Conservation (phyloP, 2,797 vertebrate species). For the Scyliorhinus canicula region DNA sequence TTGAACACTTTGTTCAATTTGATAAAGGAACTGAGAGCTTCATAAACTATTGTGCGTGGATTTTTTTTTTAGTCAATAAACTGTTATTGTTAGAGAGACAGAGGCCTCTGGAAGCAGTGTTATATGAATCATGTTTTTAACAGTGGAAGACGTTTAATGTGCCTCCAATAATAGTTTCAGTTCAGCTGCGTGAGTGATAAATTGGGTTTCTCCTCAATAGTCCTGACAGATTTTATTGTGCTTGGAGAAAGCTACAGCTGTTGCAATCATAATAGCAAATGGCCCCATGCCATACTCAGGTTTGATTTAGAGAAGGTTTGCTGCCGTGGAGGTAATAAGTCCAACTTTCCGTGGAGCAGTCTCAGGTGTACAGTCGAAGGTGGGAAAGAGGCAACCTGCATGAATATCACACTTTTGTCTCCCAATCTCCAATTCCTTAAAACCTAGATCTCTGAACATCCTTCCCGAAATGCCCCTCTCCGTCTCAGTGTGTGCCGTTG, state of each 20-base stretch:
- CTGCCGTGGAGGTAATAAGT: neutral
- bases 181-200: neutral
- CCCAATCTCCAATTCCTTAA: neutral
- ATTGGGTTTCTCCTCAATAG: neutral
- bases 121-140: conserved; percentile 14
- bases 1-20: neutral
- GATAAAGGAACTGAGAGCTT: conserved; percentile 5
- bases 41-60: neutral
- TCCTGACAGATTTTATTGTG: neutral
- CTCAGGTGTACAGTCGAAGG: neutral
- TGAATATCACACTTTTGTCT: neutral
- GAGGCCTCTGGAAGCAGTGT: neutral
- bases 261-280: neutral
- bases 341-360: neutral
- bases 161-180: neutral
- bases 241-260: neutral
- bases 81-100: conserved; percentile 21
- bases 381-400: neutral
- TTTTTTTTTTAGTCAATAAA: conserved; percentile 5
- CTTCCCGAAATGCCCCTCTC: neutral
- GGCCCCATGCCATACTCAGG: neutral
- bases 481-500: neutral
- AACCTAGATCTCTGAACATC: neutral
- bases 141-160: neutral
- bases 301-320: neutral